phyloP scores from a whole-genome alignment of 2,888 invertebrate genomes.

The Cloeon dipterum region DNA sequence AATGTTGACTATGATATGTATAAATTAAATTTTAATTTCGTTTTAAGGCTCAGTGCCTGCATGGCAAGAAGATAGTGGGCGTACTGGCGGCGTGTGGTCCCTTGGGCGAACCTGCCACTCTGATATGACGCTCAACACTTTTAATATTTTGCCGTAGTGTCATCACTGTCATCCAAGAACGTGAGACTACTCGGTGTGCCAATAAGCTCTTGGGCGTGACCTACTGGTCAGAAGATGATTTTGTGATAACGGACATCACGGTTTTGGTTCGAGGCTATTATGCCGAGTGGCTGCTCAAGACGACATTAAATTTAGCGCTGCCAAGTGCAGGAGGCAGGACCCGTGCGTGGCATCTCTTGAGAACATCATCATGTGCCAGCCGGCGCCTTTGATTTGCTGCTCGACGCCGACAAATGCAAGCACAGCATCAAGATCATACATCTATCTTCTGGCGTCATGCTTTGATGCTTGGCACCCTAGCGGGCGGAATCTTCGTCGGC shows the following conservation, averaged over 20 bases:
- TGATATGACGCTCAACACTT: constrained; percentile 99
- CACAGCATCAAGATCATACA: constrained; percentile 86
- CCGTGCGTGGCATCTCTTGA: constrained; percentile 97
- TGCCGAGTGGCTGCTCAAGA: constrained; percentile 97
- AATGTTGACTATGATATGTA: not conserved
- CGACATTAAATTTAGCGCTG: constrained; percentile 97
- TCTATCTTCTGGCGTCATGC: constrained; percentile 29
- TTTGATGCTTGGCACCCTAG: constrained; percentile 47
- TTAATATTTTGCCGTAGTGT: constrained; percentile 99
- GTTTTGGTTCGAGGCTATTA: constrained; percentile 98
- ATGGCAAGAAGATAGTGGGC: constrained; percentile 99
- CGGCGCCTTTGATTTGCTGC: constrained; percentile 59
- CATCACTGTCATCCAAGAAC: constrained; percentile 98
- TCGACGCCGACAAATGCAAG: constrained; percentile 98
- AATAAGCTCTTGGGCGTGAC: constrained; percentile 99
- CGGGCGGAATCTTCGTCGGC: constrained; percentile 56
- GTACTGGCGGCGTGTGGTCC: constrained; percentile 95
- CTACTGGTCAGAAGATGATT: constrained; percentile 79
- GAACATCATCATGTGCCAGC: constrained; percentile 96
- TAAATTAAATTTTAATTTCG: not conserved
- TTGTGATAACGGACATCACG: constrained; percentile 89
- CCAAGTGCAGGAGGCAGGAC: constrained; percentile 95
- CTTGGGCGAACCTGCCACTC: constrained; percentile 98
- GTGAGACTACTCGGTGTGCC: constrained; percentile 99
- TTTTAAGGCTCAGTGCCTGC: constrained; percentile 23